Evolutionary conservation across 2,797 vertebrate species (phyloP).

Genomic region (Spatula clypeata): DNA sequence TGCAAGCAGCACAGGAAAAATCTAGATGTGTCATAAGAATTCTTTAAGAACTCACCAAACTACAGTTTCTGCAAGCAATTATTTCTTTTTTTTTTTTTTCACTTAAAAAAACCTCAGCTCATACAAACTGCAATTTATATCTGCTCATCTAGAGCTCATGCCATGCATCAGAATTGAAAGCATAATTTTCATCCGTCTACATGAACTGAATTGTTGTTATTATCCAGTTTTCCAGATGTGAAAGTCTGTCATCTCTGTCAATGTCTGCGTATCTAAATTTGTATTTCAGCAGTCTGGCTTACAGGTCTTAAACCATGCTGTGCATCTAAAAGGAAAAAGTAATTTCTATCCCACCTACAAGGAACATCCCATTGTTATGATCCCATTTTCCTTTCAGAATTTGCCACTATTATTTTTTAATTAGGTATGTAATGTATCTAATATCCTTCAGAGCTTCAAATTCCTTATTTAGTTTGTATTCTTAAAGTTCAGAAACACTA

Average conservation of each 20-base stretch:
- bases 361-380: constrained; percentile 49
- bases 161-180: constrained; percentile 75
- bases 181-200: constrained; percentile 77
- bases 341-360: constrained; percentile 72
- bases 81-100: constrained; percentile 42
- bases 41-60: constrained; percentile 43
- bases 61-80: constrained; percentile 33
- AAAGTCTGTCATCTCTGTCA: constrained; percentile 81
- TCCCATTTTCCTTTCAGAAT: constrained; percentile 56
- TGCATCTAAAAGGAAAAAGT: constrained; percentile 69
- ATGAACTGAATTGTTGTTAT: constrained; percentile 78
- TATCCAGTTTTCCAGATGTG: constrained; percentile 82
- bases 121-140: constrained; percentile 70
- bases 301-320: constrained; percentile 55
- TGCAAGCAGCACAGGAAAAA: neutral
- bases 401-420: constrained; percentile 70
- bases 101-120: neutral
- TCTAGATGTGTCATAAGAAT: neutral
- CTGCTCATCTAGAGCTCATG: constrained; percentile 69
- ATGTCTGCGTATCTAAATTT: constrained; percentile 58
- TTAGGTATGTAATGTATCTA: constrained; percentile 59
- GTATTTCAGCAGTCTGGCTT: constrained; percentile 65
- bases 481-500: constrained; percentile 23
- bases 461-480: neutral
- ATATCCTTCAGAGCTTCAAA: constrained; percentile 20